Conservation (phyloP, 2,113 vertebrate genomes). For the Trematomus loennbergii region DNA sequence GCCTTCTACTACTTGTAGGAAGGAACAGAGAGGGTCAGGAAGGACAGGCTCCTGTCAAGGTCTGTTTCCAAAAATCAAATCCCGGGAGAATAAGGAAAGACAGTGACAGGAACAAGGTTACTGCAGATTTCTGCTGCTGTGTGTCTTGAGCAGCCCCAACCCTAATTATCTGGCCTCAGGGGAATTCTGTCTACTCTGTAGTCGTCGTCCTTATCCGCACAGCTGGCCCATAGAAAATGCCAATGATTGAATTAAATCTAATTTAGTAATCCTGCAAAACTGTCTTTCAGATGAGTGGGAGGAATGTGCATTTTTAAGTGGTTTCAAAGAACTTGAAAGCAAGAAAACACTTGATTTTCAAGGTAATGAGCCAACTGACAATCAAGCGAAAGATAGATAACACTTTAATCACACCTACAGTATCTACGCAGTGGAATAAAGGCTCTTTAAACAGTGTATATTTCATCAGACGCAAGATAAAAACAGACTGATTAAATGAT, state of each 20-base stretch:
- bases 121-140: conserved; percentile 31
- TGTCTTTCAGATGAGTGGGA: conserved; percentile 53
- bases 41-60: conserved; percentile 56
- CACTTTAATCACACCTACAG: conserved; percentile 37
- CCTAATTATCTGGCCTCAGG: conserved; percentile 4
- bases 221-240: conserved; percentile 49
- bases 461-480: conserved; percentile 3
- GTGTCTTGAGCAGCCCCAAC: conserved; percentile 14
- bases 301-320: conserved; percentile 31
- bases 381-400: conserved; percentile 4
- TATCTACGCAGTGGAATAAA: conserved; percentile 3
- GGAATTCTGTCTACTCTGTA: conserved; percentile 33
- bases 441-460: background rate
- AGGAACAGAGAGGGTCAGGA: conserved; percentile 50
- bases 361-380: background rate
- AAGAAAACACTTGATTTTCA: conserved; percentile 19
- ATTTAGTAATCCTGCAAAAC: conserved; percentile 56
- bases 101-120: conserved; percentile 49
- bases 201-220: conserved; percentile 26
- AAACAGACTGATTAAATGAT: conserved; percentile 4
- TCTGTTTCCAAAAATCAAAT: conserved; percentile 74
- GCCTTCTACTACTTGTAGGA: conserved; percentile 14
- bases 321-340: conserved; percentile 28
- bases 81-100: conserved; percentile 42
- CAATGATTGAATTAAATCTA: conserved; percentile 60